Evolutionary conservation across 1,140 invertebrate species (phyloP).

Genomic region (Lanistes nyassanus): DNA sequence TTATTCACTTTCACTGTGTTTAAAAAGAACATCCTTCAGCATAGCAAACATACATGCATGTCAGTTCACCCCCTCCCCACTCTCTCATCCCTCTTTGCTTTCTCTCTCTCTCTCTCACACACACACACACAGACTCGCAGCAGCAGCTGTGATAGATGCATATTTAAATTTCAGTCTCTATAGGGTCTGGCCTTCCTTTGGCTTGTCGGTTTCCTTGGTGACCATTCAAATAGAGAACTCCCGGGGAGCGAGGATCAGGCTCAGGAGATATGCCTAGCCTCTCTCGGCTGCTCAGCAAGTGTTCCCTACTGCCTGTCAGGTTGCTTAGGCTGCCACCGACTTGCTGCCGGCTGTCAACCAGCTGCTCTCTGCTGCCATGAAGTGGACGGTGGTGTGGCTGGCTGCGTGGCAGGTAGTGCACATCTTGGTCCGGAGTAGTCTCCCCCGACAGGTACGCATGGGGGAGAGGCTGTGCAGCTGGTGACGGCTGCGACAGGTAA

Average conservation of each 20-base stretch:
- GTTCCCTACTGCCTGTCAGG: no score
- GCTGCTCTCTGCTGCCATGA: slow-evolving; percentile 5
- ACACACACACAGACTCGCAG: slow-evolving; percentile 11
- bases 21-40: no score
- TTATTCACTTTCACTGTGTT: no score
- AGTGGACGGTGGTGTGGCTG: slow-evolving; percentile 18
- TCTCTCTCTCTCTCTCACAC: slow-evolving; percentile 16
- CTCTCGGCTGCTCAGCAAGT: background rate
- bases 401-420: background rate
- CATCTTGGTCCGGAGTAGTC: background rate
- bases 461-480: background rate
- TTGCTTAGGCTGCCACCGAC: background rate
- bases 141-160: background rate
- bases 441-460: background rate
- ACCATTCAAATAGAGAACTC: slow-evolving; percentile 10
- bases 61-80: background rate
- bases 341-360: slow-evolving; percentile 13
- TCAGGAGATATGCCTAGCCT: background rate
- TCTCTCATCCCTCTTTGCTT: background rate
- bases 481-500: background rate
- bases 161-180: slow-evolving; percentile 24
- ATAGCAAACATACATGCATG: background rate
- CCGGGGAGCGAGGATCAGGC: background rate
- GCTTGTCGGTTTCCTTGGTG: background rate
- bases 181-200: background rate